phyloP scores from a whole-genome alignment of 2,113 vertebrate genomes.

The Cricetomys ansorgei region DNA sequence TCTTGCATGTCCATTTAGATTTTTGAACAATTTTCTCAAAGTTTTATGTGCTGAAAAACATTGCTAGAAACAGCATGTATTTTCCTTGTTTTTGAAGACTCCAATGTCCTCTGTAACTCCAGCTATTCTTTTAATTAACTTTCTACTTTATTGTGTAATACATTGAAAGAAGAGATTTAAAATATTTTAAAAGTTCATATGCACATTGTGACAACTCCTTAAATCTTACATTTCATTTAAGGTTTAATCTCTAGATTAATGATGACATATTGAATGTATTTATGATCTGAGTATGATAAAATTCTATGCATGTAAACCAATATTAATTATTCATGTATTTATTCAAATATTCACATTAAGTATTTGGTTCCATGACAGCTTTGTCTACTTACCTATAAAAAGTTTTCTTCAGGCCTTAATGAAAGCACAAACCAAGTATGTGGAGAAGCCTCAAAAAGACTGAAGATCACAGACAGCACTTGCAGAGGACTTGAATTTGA shows the following conservation, averaged over 20 bases:
- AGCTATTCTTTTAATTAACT: background rate
- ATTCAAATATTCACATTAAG: background rate
- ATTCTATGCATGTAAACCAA: background rate
- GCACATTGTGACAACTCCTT: background rate
- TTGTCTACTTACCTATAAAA: background rate
- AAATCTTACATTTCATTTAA: background rate
- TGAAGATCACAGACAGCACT: background rate
- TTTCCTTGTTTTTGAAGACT: background rate
- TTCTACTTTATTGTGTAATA: background rate
- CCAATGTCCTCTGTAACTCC: background rate
- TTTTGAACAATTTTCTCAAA: background rate
- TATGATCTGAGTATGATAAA: background rate
- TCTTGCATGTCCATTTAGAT: background rate
- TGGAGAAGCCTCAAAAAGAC: background rate
- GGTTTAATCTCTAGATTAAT: no score
- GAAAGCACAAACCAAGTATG: no score
- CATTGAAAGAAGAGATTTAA: background rate
- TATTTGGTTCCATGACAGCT: background rate
- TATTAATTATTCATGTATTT: background rate
- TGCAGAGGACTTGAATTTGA: background rate
- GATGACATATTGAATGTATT: background rate
- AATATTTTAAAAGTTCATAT: background rate
- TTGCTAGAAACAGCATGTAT: background rate
- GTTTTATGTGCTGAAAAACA: background rate
- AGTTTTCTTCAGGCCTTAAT: background rate